A percentile compares a stretch with the other conserved stretches of the same genome.
phyloP scores from a whole-genome alignment of 1,140 invertebrate genomes.

The Drosophila burlai region DNA sequence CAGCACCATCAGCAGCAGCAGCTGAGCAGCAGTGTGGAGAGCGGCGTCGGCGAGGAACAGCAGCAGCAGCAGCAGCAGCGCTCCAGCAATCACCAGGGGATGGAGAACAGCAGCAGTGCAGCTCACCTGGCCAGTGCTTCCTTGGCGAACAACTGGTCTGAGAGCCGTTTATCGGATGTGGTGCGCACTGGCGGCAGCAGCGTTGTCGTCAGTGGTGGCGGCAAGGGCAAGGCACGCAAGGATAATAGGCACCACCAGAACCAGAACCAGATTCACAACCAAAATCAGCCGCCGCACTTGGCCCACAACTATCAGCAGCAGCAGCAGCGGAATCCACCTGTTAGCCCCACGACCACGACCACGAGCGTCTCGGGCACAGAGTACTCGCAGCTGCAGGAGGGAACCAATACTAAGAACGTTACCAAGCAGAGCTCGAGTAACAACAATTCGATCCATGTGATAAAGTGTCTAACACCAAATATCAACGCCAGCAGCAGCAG shows the following conservation, averaged over 20 bases:
- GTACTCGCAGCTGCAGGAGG: slow-evolving; percentile 45
- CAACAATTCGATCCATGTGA: slow-evolving; percentile 83
- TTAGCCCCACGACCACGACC: slow-evolving; percentile 67
- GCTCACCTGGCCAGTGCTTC: slow-evolving; percentile 64
- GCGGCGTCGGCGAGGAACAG: slow-evolving; percentile 42
- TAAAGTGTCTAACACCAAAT: slow-evolving; percentile 85
- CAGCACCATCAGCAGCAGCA: slow-evolving; percentile 23
- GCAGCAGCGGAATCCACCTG: slow-evolving; percentile 55
- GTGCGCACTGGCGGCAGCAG: slow-evolving; percentile 87
- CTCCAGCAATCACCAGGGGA: slow-evolving; percentile 55
- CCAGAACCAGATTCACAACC: slow-evolving; percentile 24
- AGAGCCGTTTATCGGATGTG: slow-evolving; percentile 91
- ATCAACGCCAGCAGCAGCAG: slow-evolving; percentile 79
- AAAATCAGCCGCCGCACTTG: slow-evolving; percentile 67
- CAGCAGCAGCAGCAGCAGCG: slow-evolving; percentile 23
- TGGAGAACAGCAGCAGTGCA: slow-evolving; percentile 30
- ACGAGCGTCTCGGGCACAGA: slow-evolving; percentile 46
- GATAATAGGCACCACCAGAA: slow-evolving; percentile 72
- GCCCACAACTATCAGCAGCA: slow-evolving; percentile 76
- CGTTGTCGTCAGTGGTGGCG: slow-evolving; percentile 35
- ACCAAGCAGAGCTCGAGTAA: slow-evolving; percentile 83
- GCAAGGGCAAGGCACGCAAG: slow-evolving; percentile 84
- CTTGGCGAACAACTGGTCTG: slow-evolving; percentile 69
- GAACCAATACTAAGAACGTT: slow-evolving; percentile 76
- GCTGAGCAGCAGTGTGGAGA: slow-evolving; percentile 36